Conservation (phyloP, 2,797 vertebrate genomes). For the Menidia menidia region DNA sequence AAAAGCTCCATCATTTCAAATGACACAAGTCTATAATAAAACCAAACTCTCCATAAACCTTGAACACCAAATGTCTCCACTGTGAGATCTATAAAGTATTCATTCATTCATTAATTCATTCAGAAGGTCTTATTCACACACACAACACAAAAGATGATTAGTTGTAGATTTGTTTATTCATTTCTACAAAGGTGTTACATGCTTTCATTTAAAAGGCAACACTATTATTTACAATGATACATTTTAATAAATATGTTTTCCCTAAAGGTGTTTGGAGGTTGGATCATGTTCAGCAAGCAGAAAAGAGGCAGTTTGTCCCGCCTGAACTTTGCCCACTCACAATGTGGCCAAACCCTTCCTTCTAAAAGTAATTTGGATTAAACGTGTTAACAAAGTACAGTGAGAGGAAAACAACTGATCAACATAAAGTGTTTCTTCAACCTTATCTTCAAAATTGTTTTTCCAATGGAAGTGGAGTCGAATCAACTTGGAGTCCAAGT, state of each 20-base stretch:
- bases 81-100: too few species aligned
- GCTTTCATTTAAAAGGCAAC: slow-evolving; percentile 79
- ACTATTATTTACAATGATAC: slow-evolving; percentile 81
- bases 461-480: slow-evolving; percentile 28
- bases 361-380: slow-evolving; percentile 50
- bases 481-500: slow-evolving; percentile 28
- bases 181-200: slow-evolving; percentile 80
- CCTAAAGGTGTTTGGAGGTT: slow-evolving; percentile 54
- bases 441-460: slow-evolving; percentile 29
- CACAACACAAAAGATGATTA: slow-evolving; percentile 8
- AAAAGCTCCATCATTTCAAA: background rate
- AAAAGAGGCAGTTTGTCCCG: slow-evolving; percentile 21
- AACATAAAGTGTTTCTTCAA: slow-evolving; percentile 30
- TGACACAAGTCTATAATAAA: background rate
- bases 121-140: background rate
- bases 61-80: background rate
- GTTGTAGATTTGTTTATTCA: slow-evolving; percentile 66
- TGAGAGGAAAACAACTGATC: slow-evolving; percentile 36
- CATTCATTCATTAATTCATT: too few species aligned
- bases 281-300: slow-evolving; percentile 65
- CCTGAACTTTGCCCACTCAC: slow-evolving; percentile 36
- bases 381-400: slow-evolving; percentile 49
- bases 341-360: slow-evolving; percentile 44
- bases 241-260: slow-evolving; percentile 78
- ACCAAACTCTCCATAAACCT: background rate